phyloP scores from a whole-genome alignment of 1,140 invertebrate genomes.

The Maconellicoccus hirsutus region DNA sequence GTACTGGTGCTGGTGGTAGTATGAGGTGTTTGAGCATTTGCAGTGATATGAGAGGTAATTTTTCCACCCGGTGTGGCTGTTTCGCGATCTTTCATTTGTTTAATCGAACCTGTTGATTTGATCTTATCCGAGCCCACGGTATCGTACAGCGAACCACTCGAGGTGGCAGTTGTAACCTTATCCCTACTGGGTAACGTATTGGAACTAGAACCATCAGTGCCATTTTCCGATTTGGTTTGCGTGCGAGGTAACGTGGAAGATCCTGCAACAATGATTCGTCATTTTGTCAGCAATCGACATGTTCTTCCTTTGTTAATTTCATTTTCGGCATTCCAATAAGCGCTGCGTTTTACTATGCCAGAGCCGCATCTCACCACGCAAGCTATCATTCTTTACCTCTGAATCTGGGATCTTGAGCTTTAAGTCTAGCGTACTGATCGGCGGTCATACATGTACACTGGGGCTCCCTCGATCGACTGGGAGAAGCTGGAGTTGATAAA shows the following conservation, averaged over 20 bases:
- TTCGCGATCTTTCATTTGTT: slow-evolving; percentile 36
- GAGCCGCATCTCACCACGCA: too few relatives aligned
- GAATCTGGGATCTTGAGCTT: slow-evolving; percentile 67
- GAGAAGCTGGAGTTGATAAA: slow-evolving; percentile 84
- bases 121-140: slow-evolving; percentile 49
- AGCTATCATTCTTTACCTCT: too few relatives aligned
- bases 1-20: slow-evolving; percentile 25
- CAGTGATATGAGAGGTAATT: slow-evolving; percentile 26
- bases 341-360: too few relatives aligned
- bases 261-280: slow-evolving; percentile 39
- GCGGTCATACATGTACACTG: slow-evolving; percentile 92
- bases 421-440: slow-evolving; percentile 74
- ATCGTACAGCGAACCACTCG: slow-evolving; percentile 79
- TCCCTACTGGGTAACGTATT: slow-evolving; percentile 11
- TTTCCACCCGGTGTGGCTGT: slow-evolving; percentile 35
- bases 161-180: slow-evolving; percentile 62
- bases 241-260: slow-evolving; percentile 72
- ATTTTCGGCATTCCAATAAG: too few relatives aligned
- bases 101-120: slow-evolving; percentile 4
- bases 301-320: too few relatives aligned
- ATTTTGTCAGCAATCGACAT: too few relatives aligned
- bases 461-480: slow-evolving; percentile 72
- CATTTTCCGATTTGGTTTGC: slow-evolving; percentile 35
- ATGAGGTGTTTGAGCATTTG: slow-evolving; percentile 20
- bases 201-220: not conserved